These are phyloP conservation scores for Lamproptera curius DNA, from an alignment of 2,888 invertebrate genomes.

Conservation along the genomic window DNA sequence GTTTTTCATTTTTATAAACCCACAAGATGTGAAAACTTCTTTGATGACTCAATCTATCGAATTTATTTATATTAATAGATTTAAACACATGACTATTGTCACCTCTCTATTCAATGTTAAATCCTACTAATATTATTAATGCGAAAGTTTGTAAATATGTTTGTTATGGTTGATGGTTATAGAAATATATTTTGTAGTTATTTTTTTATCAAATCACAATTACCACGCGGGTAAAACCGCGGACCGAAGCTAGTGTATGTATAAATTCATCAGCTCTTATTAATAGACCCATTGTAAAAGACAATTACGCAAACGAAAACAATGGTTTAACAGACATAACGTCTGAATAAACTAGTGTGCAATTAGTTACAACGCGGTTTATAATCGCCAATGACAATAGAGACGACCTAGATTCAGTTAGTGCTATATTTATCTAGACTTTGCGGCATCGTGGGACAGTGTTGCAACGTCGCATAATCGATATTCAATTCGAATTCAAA, in stretches of 20 bases:
- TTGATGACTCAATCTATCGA: no score
- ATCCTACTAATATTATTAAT: no score
- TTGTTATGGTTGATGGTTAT: no score
- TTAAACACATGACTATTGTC: no score
- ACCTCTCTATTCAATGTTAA: no score
- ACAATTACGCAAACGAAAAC: background rate
- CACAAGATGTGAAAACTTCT: no score
- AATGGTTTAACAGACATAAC: background rate
- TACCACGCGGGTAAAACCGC: background rate
- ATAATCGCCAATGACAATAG: constrained; percentile 12
- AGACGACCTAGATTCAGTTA: constrained; percentile 17
- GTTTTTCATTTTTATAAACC: no score
- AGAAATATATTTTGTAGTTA: no score
- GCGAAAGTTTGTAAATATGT: no score
- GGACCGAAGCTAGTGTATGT: background rate
- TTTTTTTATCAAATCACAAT: background rate
- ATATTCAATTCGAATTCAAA: no score
- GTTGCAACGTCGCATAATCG: no score
- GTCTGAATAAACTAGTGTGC: constrained; percentile 2
- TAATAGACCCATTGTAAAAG: background rate
- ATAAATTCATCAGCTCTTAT: background rate
- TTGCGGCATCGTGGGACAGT: constrained; percentile 10
- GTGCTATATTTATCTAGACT: constrained; percentile 17
- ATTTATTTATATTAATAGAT: no score
- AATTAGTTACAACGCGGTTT: constrained; percentile 11